Conservation (phyloP, 2,888 invertebrate species). For the Cepaea hortensis region DNA sequence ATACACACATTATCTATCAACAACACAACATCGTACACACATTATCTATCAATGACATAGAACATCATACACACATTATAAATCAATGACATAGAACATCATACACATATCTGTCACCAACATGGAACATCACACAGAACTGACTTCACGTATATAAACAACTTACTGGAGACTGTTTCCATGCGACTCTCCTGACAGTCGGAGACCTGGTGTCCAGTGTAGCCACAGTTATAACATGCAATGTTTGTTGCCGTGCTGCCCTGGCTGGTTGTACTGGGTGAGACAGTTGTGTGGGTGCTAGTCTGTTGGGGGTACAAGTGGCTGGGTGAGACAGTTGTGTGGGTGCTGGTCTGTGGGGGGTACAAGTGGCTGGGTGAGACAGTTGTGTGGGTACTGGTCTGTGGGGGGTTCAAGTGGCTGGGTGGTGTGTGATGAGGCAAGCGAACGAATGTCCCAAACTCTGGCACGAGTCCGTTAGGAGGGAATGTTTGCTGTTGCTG, state of each 20-base stretch:
- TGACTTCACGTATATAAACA: too few species aligned
- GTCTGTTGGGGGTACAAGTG: constrained; percentile 41
- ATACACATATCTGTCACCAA: too few species aligned
- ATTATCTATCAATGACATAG: too few species aligned
- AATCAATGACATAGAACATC: too few species aligned
- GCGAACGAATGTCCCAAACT: constrained; percentile 47
- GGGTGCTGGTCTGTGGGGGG: constrained; percentile 28
- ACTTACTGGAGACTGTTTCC: constrained; percentile 87
- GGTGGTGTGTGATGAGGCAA: constrained; percentile 48
- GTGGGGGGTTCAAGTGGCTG: constrained; percentile 25
- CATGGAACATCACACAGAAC: too few species aligned
- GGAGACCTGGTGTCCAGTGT: constrained; percentile 86
- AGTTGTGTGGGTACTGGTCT: not conserved
- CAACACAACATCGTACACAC: too few species aligned
- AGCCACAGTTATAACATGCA: constrained; percentile 94
- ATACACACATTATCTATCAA: too few species aligned
- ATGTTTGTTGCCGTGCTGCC: constrained; percentile 42
- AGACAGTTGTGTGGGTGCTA: constrained; percentile 22
- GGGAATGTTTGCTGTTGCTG: constrained; percentile 45
- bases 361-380: constrained; percentile 32
- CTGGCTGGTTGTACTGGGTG: not conserved
- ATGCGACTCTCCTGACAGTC: constrained; percentile 94
- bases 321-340: constrained; percentile 28
- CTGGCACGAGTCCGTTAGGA: constrained; percentile 56
- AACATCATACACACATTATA: too few species aligned